Evolutionary conservation across 64 coral and sea anemone species (phyloP).

Genomic region (Porites australiensis): DNA sequence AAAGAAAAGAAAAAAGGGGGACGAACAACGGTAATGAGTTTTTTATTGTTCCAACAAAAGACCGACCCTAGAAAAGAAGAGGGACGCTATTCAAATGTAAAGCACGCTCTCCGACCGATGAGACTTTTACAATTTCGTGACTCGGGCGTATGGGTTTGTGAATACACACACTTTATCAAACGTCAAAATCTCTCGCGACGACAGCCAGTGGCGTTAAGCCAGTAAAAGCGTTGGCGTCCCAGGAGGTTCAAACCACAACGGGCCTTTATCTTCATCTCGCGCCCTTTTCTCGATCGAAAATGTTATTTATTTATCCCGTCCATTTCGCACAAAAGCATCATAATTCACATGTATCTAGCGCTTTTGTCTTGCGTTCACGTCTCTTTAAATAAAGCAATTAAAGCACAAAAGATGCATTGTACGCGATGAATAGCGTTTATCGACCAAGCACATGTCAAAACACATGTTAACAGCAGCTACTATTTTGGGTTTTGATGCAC

Average conservation of each 20-base stretch:
- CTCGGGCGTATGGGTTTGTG: constrained; percentile 77
- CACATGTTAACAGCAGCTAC: constrained; percentile 99
- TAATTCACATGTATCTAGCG: constrained; percentile 96
- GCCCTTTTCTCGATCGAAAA: constrained; percentile 65
- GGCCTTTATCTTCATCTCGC: constrained; percentile 59
- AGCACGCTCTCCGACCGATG: not conserved
- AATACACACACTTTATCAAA: constrained; percentile 77
- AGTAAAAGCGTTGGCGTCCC: constrained; percentile 64
- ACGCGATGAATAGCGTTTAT: constrained; percentile 95
- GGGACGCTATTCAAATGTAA: constrained; percentile 7
- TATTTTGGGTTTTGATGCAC: constrained; percentile 88
- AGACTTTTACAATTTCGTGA: constrained; percentile 78
- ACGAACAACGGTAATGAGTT: constrained; percentile 4
- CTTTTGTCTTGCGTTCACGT: constrained; percentile 88
- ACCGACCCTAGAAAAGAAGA: not conserved
- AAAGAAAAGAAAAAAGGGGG: not conserved
- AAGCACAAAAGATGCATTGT: constrained; percentile 98
- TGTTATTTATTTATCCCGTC: constrained; percentile 79
- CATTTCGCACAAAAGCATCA: constrained; percentile 94
- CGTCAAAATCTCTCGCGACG: constrained; percentile 77
- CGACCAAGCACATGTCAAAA: constrained; percentile 99
- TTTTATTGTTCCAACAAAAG: constrained; percentile 18
- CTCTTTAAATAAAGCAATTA: constrained; percentile 99
- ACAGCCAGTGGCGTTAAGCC: constrained; percentile 87
- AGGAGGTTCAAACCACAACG: constrained; percentile 80